A percentile compares a stretch with the other conserved stretches of the same genome.
Conservation (phyloP, 2,113 vertebrate species). For the Neogobius melanostomus region DNA sequence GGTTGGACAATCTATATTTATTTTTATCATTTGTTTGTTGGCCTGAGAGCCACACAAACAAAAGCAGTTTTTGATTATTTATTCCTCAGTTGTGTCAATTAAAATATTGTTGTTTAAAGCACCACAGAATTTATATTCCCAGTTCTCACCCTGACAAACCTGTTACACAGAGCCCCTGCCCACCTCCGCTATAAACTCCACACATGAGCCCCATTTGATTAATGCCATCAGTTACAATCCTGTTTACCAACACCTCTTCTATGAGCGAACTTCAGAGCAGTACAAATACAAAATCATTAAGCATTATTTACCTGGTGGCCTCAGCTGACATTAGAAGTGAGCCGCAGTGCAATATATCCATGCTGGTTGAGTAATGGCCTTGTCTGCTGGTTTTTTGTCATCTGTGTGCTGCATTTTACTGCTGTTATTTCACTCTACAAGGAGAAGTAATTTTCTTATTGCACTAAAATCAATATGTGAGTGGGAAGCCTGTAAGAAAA, state of each 20-base stretch:
- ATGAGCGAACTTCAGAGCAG: neutral
- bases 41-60: too few relatives aligned
- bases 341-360: constrained; percentile 7
- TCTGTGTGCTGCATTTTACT: constrained; percentile 1
- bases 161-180: neutral
- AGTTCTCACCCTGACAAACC: neutral
- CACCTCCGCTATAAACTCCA: neutral
- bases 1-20: too few relatives aligned
- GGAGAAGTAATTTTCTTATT: constrained; percentile 27
- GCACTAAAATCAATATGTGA: constrained; percentile 11
- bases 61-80: too few relatives aligned
- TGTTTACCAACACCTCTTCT: neutral
- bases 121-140: too few relatives aligned
- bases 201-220: neutral
- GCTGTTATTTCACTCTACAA: constrained; percentile 8
- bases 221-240: neutral
- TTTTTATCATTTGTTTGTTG: too few relatives aligned
- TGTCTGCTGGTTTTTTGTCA: constrained; percentile 14
- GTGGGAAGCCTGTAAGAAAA: neutral
- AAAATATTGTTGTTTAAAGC: too few relatives aligned
- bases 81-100: too few relatives aligned
- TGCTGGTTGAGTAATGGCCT: constrained; percentile 23
- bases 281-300: neutral
- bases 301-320: constrained; percentile 4
- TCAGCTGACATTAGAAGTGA: constrained; percentile 5